Conservation (phyloP, 2,888 invertebrate species). For the Seira sanloemensis region DNA sequence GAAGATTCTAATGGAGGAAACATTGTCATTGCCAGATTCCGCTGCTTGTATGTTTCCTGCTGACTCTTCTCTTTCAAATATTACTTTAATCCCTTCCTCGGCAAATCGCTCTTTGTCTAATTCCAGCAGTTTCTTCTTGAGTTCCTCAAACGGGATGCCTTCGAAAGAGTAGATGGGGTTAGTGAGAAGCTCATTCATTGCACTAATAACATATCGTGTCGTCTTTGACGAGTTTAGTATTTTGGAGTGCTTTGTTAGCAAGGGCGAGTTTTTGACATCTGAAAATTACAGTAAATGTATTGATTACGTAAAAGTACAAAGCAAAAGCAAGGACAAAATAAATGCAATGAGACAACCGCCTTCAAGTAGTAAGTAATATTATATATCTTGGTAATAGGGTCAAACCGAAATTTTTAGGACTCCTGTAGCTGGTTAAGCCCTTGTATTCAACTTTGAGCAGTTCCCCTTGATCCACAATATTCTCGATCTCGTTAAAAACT, state of each 20-base stretch:
- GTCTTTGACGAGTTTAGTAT: conserved; percentile 77
- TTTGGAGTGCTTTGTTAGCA: conserved; percentile 77
- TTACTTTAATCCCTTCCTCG: conserved; percentile 50
- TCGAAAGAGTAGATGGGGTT: conserved; percentile 84
- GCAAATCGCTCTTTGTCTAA: conserved; percentile 74
- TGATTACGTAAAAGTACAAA: conserved; percentile 10
- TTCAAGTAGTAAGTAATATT: background rate
- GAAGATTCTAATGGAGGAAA: conserved; percentile 56
- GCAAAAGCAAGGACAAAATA: background rate
- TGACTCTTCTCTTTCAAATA: conserved; percentile 66
- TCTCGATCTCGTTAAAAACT: conserved; percentile 80
- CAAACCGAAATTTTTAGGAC: conserved; percentile 81
- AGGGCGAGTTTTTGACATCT: conserved; percentile 73
- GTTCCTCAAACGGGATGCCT: conserved; percentile 83
- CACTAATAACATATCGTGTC: conserved; percentile 80
- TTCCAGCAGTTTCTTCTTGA: conserved; percentile 81
- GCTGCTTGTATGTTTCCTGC: conserved; percentile 56
- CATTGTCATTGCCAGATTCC: conserved; percentile 27
- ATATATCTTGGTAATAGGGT: background rate
- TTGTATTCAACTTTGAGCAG: conserved; percentile 91
- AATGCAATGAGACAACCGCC: too few species aligned
- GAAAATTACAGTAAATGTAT: conserved; percentile 78
- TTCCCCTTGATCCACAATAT: conserved; percentile 84
- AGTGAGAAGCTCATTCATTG: conserved; percentile 84
- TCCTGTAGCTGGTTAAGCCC: conserved; percentile 89